Percentiles rank a stretch among this genome's conserved stretches.
phyloP scores from a whole-genome alignment of 1,140 invertebrate genomes.

The Ips nitidus region DNA sequence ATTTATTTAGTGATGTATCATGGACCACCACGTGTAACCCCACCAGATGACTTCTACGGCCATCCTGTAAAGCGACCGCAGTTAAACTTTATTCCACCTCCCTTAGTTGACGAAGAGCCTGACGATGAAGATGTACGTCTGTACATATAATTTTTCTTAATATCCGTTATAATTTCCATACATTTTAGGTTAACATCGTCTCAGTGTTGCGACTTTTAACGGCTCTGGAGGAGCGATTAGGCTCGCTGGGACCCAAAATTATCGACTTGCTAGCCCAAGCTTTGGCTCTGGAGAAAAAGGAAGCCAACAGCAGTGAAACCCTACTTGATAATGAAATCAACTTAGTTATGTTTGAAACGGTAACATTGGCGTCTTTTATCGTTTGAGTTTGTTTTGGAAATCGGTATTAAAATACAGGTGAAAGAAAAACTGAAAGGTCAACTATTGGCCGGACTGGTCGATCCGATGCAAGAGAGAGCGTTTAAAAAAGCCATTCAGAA shows the following conservation, averaged over 20 bases:
- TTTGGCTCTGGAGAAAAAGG: slow-evolving; percentile 73
- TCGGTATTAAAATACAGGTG: slow-evolving; percentile 39
- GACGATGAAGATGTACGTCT: slow-evolving; percentile 42
- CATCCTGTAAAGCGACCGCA: slow-evolving; percentile 36
- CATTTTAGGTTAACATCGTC: slow-evolving; percentile 61
- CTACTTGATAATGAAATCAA: slow-evolving; percentile 69
- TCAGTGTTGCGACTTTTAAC: slow-evolving; percentile 72
- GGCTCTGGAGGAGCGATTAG: slow-evolving; percentile 77
- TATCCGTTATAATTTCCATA: not conserved
- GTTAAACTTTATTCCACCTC: slow-evolving; percentile 34
- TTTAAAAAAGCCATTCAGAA: slow-evolving; percentile 65
- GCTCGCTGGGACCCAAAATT: slow-evolving; percentile 76
- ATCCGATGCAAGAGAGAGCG: slow-evolving; percentile 62
- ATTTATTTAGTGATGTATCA: slow-evolving; percentile 17
- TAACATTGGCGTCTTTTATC: slow-evolving; percentile 9
- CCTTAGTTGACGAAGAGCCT: slow-evolving; percentile 25
- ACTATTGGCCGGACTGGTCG: slow-evolving; percentile 72
- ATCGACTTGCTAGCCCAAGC: slow-evolving; percentile 72
- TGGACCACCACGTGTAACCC: slow-evolving; percentile 28
- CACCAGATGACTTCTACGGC: slow-evolving; percentile 35
- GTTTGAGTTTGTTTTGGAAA: not conserved
- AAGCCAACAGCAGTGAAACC: slow-evolving; percentile 72
- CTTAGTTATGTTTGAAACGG: slow-evolving; percentile 75
- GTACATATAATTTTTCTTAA: too few relatives aligned
- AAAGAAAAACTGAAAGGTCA: slow-evolving; percentile 85